These are phyloP conservation scores for Hymenochirus boettgeri DNA, from an alignment of 2,113 vertebrate species.

Conservation along the genomic window DNA sequence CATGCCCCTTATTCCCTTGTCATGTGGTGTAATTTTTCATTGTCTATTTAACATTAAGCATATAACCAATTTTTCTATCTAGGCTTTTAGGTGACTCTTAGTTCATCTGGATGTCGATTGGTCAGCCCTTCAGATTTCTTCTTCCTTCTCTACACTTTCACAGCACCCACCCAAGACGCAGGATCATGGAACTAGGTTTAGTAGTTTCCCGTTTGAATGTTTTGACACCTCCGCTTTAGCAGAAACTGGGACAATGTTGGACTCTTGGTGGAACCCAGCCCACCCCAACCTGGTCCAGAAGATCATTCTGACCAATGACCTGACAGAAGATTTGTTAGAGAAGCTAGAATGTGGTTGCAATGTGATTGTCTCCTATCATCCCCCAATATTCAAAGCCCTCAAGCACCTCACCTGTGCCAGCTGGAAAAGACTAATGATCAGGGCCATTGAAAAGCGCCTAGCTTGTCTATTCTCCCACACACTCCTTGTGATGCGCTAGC, in stretches of 20 bases:
- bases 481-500: conserved; percentile 79
- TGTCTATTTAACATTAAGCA: no score
- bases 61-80: no score
- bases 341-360: conserved; percentile 71
- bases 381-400: conserved; percentile 80
- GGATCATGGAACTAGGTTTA: conserved; percentile 72
- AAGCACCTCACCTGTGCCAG: conserved; percentile 70
- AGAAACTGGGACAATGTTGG: conserved; percentile 94
- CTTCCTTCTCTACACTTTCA: not conserved
- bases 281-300: conserved; percentile 68
- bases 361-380: conserved; percentile 90
- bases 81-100: conserved; percentile 47
- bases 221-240: conserved; percentile 82
- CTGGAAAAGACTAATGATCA: conserved; percentile 84
- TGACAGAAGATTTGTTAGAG: conserved; percentile 82
- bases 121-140: not conserved
- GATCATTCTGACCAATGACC: conserved; percentile 85
- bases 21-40: not conserved
- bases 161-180: not conserved
- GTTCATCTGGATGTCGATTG: not conserved
- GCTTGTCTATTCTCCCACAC: conserved; percentile 89
- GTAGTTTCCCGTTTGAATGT: conserved; percentile 72
- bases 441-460: conserved; percentile 77
- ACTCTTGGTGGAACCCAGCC: conserved; percentile 83
- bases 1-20: no score